phyloP scores from a whole-genome alignment of 2,113 vertebrate species.

The Chlorocebus sabaeus region DNA sequence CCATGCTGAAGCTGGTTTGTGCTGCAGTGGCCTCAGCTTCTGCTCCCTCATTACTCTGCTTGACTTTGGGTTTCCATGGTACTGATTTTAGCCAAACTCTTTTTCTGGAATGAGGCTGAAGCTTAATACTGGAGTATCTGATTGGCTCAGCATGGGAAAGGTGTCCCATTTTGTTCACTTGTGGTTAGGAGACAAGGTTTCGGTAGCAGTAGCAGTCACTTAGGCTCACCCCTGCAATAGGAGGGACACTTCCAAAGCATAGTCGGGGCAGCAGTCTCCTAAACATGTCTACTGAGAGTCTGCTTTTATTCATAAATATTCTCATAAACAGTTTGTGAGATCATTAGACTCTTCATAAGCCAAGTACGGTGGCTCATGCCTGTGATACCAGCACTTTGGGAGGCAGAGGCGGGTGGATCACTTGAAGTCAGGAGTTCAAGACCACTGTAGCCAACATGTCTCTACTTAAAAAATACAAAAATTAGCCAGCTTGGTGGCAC shows the following conservation, averaged over 20 bases:
- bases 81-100: conserved; percentile 28
- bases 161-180: neutral
- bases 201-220: neutral
- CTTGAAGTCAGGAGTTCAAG: neutral
- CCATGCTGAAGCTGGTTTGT: neutral
- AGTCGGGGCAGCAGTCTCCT: neutral
- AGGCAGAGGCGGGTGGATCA: neutral
- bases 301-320: conserved; percentile 8
- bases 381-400: neutral
- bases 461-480: neutral
- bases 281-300: neutral
- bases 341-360: conserved; percentile 6
- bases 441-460: neutral
- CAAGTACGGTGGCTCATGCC: neutral
- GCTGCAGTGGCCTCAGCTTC: neutral
- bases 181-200: neutral
- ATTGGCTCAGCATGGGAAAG: neutral
- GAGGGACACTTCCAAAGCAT: neutral
- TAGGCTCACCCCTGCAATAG: neutral
- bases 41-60: neutral
- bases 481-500: neutral
- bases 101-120: neutral
- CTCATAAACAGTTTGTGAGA: neutral
- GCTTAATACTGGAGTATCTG: neutral
- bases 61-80: neutral